phyloP scores from a whole-genome alignment of 2,797 vertebrate species.

The Gymnocypris eckloni region DNA sequence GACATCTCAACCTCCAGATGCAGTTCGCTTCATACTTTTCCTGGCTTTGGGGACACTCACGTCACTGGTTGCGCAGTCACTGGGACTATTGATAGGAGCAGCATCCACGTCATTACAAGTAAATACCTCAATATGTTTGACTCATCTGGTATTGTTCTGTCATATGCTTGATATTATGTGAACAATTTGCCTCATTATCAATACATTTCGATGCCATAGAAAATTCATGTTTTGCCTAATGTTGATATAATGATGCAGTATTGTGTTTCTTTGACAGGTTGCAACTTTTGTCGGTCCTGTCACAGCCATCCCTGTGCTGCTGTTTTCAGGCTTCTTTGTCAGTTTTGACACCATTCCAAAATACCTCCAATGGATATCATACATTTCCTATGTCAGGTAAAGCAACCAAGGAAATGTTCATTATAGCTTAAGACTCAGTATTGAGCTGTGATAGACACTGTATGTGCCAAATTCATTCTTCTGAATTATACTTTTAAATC shows the following conservation, averaged over 20 bases:
- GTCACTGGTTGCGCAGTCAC: constrained; percentile 91
- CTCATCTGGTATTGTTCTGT: neutral
- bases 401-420: neutral
- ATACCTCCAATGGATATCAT: constrained; percentile 96
- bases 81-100: constrained; percentile 92
- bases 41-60: constrained; percentile 89
- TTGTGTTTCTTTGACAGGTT: constrained; percentile 78
- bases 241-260: constrained; percentile 7
- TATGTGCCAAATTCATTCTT: neutral
- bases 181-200: neutral
- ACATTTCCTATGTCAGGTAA: constrained; percentile 95
- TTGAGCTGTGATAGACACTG: too few relatives aligned
- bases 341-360: constrained; percentile 95
- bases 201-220: neutral
- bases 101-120: constrained; percentile 94
- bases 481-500: too few relatives aligned
- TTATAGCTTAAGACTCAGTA: neutral
- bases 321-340: constrained; percentile 96
- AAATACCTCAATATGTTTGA: neutral
- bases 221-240: neutral
- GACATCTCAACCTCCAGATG: constrained; percentile 91
- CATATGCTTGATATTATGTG: neutral
- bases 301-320: constrained; percentile 91
- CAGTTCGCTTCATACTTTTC: constrained; percentile 88
- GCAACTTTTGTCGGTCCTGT: constrained; percentile 95